A percentile compares a stretch with the other conserved stretches of the same genome.
phyloP scores from a whole-genome alignment of 2,888 invertebrate species.

The Hirudinaria manillensis region DNA sequence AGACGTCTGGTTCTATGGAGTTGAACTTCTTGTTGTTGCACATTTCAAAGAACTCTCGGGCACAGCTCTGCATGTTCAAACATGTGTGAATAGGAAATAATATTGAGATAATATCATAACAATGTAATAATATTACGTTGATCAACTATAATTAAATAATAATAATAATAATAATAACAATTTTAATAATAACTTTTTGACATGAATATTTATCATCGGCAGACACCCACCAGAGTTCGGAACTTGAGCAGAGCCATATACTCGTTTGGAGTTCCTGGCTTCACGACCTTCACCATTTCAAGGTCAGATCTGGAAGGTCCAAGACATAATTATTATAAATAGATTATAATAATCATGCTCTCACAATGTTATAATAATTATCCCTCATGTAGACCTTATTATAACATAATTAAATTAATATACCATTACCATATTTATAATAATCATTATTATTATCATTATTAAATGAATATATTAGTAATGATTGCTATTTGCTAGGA shows the following conservation, averaged over 20 bases:
- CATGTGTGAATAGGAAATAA: conserved; percentile 20
- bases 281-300: conserved; percentile 80
- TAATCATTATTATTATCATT: too few species aligned
- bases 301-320: conserved; percentile 65
- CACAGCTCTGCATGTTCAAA: conserved; percentile 63
- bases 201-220: background rate
- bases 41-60: conserved; percentile 82
- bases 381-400: too few species aligned
- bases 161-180: background rate
- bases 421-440: too few species aligned
- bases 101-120: background rate
- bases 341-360: background rate
- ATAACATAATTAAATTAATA: too few species aligned
- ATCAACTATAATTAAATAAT: background rate
- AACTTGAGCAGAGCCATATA: conserved; percentile 94
- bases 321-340: background rate
- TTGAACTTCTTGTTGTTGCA: conserved; percentile 90
- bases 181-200: background rate
- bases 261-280: conserved; percentile 81
- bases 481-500: too few species aligned
- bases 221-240: conserved; percentile 55
- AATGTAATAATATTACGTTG: background rate
- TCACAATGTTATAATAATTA: too few species aligned
- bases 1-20: conserved; percentile 82
- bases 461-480: too few species aligned